phyloP scores from a whole-genome alignment of 2,797 vertebrate species.

The Apogon hyalosoma region DNA sequence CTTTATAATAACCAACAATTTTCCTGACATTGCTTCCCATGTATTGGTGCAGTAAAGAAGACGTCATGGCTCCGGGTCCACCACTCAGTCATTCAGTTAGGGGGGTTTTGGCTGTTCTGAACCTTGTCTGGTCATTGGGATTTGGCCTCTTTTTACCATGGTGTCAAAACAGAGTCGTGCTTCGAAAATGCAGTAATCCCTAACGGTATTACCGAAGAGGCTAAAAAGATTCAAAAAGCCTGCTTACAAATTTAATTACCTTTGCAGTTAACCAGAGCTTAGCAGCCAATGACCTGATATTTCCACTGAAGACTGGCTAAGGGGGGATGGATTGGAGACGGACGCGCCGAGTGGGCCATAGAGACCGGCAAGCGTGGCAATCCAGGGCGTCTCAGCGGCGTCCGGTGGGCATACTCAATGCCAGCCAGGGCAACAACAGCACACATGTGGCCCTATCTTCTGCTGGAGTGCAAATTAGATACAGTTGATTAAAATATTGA shows the following conservation, averaged over 20 bases:
- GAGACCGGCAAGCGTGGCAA: conserved; percentile 77
- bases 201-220: conserved; percentile 78
- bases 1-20: conserved; percentile 7
- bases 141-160: conserved; percentile 61
- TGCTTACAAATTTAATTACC: conserved; percentile 87
- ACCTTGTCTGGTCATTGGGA: conserved; percentile 63
- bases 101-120: conserved; percentile 52
- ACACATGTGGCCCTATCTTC: conserved; percentile 79
- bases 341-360: conserved; percentile 72
- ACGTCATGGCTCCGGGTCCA: conserved; percentile 33
- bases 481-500: conserved; percentile 85
- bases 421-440: conserved; percentile 75
- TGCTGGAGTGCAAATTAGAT: conserved; percentile 84
- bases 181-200: conserved; percentile 80
- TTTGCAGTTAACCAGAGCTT: conserved; percentile 86
- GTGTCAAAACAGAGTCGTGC: conserved; percentile 74
- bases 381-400: conserved; percentile 72
- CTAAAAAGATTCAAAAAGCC: conserved; percentile 85
- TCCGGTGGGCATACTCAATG: conserved; percentile 76
- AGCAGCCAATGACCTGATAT: conserved; percentile 86
- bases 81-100: conserved; percentile 49
- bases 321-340: conserved; percentile 68
- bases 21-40: conserved; percentile 9
- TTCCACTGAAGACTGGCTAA: conserved; percentile 80
- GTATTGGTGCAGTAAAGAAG: conserved; percentile 31